Conservation (phyloP, 2,113 vertebrate species). For the Nestor notabilis region DNA sequence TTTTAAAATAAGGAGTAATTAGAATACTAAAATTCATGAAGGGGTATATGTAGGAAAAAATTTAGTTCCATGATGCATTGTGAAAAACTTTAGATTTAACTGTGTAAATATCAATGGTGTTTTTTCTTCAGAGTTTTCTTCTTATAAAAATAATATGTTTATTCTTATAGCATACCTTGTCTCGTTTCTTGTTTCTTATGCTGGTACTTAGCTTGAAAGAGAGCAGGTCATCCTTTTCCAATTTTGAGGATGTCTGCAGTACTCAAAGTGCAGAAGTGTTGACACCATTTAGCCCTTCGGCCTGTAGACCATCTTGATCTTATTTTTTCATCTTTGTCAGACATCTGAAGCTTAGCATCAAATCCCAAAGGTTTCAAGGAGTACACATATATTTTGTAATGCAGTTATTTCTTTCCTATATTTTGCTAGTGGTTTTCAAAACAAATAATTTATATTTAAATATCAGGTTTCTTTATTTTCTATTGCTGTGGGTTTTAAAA, state of each 20-base stretch:
- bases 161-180: not conserved
- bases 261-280: not conserved
- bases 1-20: not conserved
- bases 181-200: not conserved
- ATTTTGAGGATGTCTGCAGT: not conserved
- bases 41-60: not conserved
- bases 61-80: not conserved
- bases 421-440: not conserved
- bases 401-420: not conserved
- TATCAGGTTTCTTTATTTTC: not conserved
- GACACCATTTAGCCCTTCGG: not conserved
- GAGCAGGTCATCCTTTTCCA: not conserved
- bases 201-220: not conserved
- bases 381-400: not conserved
- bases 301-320: not conserved
- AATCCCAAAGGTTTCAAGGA: not conserved
- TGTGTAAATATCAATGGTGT: not conserved
- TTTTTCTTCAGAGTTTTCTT: not conserved
- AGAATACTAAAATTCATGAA: constrained; percentile 2
- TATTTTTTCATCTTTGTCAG: not conserved
- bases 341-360: not conserved
- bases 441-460: not conserved
- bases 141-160: not conserved
- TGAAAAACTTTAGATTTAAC: not conserved
- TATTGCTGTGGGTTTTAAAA: not conserved